Evolutionary conservation across 2,113 vertebrate species (phyloP).

Genomic region (Seriola dumerili): DNA sequence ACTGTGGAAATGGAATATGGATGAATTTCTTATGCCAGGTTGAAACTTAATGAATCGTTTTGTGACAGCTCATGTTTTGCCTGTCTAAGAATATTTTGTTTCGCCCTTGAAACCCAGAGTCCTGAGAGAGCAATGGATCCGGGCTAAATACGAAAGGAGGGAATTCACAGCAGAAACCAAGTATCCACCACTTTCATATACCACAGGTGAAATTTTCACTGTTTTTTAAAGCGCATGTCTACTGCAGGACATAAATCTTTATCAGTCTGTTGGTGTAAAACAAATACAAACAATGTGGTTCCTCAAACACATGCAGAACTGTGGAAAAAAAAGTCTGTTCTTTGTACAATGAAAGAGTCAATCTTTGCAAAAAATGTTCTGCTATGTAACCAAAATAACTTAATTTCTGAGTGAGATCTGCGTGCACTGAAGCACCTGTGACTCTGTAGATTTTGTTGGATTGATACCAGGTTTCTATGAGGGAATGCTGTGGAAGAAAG

Average conservation of each 20-base stretch:
- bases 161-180: constrained; percentile 88
- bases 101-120: constrained; percentile 79
- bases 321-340: constrained; percentile 46
- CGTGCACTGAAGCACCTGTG: neutral
- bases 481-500: constrained; percentile 86
- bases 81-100: neutral
- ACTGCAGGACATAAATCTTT: neutral
- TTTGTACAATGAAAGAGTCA: neutral
- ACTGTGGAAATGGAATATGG: constrained; percentile 40
- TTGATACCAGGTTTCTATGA: constrained; percentile 78
- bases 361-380: neutral
- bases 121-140: constrained; percentile 93
- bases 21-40: constrained; percentile 2
- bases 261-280: neutral
- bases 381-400: neutral
- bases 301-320: constrained; percentile 30
- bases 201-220: constrained; percentile 83
- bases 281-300: neutral
- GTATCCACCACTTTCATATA: constrained; percentile 79
- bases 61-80: neutral
- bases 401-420: neutral
- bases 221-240: neutral
- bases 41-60: neutral
- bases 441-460: constrained; percentile 2
- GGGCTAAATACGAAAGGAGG: constrained; percentile 92